phyloP scores from a whole-genome alignment of 2,888 invertebrate species.

The Blastobasis lacticolella region DNA sequence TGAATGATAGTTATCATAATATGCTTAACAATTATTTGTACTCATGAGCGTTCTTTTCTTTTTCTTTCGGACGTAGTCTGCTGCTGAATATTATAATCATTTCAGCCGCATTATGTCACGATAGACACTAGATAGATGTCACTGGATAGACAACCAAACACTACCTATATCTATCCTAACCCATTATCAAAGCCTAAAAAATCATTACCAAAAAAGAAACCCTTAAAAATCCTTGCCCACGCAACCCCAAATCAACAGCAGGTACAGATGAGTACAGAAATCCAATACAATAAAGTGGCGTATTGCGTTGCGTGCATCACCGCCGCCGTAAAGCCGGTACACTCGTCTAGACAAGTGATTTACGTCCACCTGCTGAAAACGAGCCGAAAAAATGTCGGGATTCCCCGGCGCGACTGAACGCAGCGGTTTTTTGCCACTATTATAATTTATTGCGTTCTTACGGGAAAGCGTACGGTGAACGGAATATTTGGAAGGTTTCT shows the following conservation, averaged over 20 bases:
- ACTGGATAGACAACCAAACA: too few species aligned
- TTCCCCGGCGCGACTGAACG: neutral
- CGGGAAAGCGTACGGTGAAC: neutral
- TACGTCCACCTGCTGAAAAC: constrained; percentile 47
- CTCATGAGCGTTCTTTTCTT: too few species aligned
- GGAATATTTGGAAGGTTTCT: neutral
- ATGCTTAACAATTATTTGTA: too few species aligned
- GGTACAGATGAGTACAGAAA: constrained; percentile 22
- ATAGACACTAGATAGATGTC: too few species aligned
- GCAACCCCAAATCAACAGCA: neutral
- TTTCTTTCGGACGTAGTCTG: too few species aligned
- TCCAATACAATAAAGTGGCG: constrained; percentile 40
- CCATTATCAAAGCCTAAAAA: too few species aligned
- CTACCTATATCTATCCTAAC: too few species aligned
- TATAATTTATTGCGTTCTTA: neutral
- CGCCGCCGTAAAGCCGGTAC: constrained; percentile 56
- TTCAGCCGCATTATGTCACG: too few species aligned
- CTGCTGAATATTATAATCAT: too few species aligned
- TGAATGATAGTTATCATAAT: too few species aligned
- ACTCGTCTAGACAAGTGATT: constrained; percentile 64
- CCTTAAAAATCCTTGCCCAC: neutral
- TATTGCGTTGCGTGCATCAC: constrained; percentile 47
- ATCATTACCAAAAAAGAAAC: too few species aligned
- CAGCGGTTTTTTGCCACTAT: neutral
- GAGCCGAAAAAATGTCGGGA: constrained; percentile 21